Base-by-base conservation (phyloP, 2,797 vertebrate genomes). In the Gouania willdenowi region DNA sequence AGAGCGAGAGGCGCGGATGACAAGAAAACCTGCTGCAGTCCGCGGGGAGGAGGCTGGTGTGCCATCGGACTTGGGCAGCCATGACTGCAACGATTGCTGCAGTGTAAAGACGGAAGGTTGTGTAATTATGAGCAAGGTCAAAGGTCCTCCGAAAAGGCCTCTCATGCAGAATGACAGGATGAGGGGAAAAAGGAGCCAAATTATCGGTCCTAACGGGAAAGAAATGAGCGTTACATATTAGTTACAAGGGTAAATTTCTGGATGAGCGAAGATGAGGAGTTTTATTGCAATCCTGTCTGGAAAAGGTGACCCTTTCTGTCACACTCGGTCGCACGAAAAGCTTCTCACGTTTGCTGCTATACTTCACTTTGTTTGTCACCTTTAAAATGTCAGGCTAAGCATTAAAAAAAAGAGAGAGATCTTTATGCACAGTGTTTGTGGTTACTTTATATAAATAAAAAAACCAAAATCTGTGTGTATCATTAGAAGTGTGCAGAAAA, bases 11-110 rank as follows among this genome's bases (percentile, higher is more conserved):
- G 72, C 71, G 34, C 48, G 65, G 80, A 83, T 84, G 83, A 86
- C 82, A 87, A 82, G 71, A 78, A 84, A 84, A 87, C 82, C 83
- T 85, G 82, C 85, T 84, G 83, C 83, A 86, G 81, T 86, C 81
- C 83, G 47, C 59, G 55, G 81, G 84, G 84, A 85, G 81, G 81
- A 83, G 82, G 78, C 75, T 78, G 66, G 71, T 78, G 77, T 77
- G 77, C 76, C 79, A 79, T 71, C 53, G 74, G 77, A 83, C 84
- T 74, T 73, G 58, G 80, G 70, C 74, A 62, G 80, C 84, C 75
- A 79, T 80, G 72, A 64, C 80, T 73, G 74, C 70, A n/a, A n/a
- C n/a, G 50, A 54, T 29, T 74, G 78, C 81, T 79, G 79, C 73
- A 79, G 73, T 79, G 55, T 64, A 71, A 83, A 72, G 55, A 81